phyloP scores from a whole-genome alignment of 2,797 vertebrate species.

The Pseudochaenichthys georgianus region DNA sequence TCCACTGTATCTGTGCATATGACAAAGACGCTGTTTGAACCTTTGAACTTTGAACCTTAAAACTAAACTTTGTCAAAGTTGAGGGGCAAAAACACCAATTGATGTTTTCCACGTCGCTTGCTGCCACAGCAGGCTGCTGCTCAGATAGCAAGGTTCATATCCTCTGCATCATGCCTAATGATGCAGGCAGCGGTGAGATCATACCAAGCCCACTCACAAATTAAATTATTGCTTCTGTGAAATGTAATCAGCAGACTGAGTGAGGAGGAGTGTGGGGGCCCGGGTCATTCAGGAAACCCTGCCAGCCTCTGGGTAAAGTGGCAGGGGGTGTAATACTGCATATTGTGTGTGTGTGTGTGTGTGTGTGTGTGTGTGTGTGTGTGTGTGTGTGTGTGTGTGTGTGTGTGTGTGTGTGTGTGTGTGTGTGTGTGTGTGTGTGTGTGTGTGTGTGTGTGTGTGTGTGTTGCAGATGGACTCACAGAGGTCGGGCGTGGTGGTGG shows the following conservation, averaged over 20 bases:
- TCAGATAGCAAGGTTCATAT: conserved; percentile 38
- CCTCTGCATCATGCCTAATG: conserved; percentile 33
- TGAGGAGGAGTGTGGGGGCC: conserved; percentile 18
- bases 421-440: conserved; percentile 13
- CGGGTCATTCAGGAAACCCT: conserved; percentile 29
- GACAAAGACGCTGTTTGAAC: no score
- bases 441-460: conserved; percentile 11
- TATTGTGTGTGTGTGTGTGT: conserved; percentile 13
- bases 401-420: conserved; percentile 17
- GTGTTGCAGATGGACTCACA: conserved; percentile 89
- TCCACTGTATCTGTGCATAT: no score
- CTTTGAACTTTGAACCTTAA: no score
- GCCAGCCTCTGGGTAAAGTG: conserved; percentile 10
- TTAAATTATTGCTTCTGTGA: conserved; percentile 64
- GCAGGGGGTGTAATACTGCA: conserved; percentile 10
- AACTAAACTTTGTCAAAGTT: background rate
- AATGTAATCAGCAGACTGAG: conserved; percentile 66
- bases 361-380: background rate
- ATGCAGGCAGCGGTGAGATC: conserved; percentile 65
- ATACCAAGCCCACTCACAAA: conserved; percentile 57
- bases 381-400: conserved; percentile 18
- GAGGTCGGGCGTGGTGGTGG: conserved; percentile 89
- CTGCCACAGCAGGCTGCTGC: conserved; percentile 17
- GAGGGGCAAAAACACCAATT: background rate
- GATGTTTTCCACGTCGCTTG: background rate